phyloP scores from a whole-genome alignment of 2,888 invertebrate species.

The Drosophila longiperda region DNA sequence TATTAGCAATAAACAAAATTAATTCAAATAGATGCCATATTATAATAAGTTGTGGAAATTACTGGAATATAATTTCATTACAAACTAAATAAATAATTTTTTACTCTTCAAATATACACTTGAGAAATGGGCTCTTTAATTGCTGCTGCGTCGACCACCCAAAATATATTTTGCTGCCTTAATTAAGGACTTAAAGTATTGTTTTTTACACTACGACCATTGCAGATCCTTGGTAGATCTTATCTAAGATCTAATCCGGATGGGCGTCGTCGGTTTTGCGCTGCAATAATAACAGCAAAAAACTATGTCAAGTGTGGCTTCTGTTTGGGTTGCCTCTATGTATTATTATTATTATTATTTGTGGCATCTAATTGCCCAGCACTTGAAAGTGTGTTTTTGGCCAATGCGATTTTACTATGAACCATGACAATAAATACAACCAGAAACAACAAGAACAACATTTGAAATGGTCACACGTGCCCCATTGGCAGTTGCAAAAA shows the following conservation, averaged over 20 bases:
- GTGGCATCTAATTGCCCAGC: constrained; percentile 60
- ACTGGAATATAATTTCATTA: background rate
- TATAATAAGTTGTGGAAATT: background rate
- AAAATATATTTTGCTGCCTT: background rate
- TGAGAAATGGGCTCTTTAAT: background rate
- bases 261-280: constrained; percentile 34
- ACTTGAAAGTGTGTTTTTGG: constrained; percentile 48
- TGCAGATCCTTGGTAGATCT: constrained; percentile 7
- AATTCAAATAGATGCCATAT: background rate
- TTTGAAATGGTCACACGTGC: constrained; percentile 60
- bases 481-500: constrained; percentile 40
- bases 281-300: constrained; percentile 27
- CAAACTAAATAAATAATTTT: background rate
- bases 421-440: constrained; percentile 33
- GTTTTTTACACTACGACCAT: constrained; percentile 6
- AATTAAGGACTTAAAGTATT: constrained; percentile 23
- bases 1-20: background rate
- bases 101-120: too few relatives aligned
- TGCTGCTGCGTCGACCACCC: constrained; percentile 13
- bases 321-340: constrained; percentile 2
- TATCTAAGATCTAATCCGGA: constrained; percentile 23
- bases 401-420: constrained; percentile 38
- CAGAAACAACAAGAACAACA: constrained; percentile 4
- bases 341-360: constrained; percentile 18
- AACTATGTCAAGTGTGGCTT: constrained; percentile 29